Evolutionary conservation across 2,113 vertebrate genomes (phyloP).

Genomic region (Rattus norvegicus): GRCr8 NC_086026.1:79656001-79656500

Average conservation of each 20-base stretch:
- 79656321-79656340: constrained; percentile 67
- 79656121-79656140: neutral
- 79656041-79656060: neutral
- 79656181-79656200: neutral
- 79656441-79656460: neutral
- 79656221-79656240: constrained; percentile 87
- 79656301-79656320: constrained; percentile 89
- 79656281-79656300: constrained; percentile 87
- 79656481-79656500: no score
- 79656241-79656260: constrained; percentile 88
- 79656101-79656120: neutral
- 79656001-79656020: neutral
- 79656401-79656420: neutral
- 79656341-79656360: neutral
- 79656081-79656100: neutral
- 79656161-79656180: neutral
- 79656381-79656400: neutral
- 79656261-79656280: constrained; percentile 88
- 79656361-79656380: neutral
- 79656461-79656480: neutral
- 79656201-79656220: constrained; percentile 86
- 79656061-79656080: neutral
- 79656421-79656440: neutral
- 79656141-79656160: neutral
- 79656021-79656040: neutral